Base-by-base conservation (phyloP, 2,888 invertebrate genomes). In the Selenia dentaria region DNA sequence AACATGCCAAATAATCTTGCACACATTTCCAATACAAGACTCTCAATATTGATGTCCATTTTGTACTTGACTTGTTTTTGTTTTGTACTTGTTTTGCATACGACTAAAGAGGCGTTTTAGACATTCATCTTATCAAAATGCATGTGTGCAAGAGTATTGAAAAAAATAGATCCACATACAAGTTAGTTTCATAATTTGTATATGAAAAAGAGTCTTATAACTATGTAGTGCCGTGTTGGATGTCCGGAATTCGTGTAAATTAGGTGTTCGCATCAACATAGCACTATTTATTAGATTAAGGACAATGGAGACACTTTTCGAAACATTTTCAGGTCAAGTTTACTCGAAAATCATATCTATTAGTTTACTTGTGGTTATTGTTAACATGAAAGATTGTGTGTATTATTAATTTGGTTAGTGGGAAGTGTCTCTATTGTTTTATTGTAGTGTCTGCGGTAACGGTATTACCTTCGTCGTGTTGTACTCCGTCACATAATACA, bases 401-500 rank as follows among this genome's bases (percentile, higher is more conserved):
- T n/a, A n/a, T n/a, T n/a, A n/a, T n/a, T n/a, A n/a, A n/a, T n/a
- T n/a, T n/a, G n/a, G n/a, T n/a, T n/a, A n/a, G n/a, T n/a, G n/a
- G n/a, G 51, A 65, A 64, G 16, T 74, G 79, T 82, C 79, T 83
- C 74, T 79, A 80, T 69, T 63, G 78, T 76, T 69, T 65, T 69
- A 70, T 67, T 71, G 72, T 82, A 86, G 80, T 76, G 78, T 79
- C 79, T 87, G 83, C 81, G 88, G 87, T 83, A 86, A 76, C 78
- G 70, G 75, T 70, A 72, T 90, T 90, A 90, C 90, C 90, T 90
- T 90, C 88, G 67, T 71, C 72, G 64, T 80, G 88, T 74, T 77
- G 88, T 66, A 82, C 86, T 87, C 79, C 90, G 86, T 83, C 90
- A 88, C 69, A 84, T 74, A 87, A 84, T 84, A 89, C 78, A 87